phyloP scores from a whole-genome alignment of 92 coral and sea anemone genomes.

The Porites rus region DNA sequence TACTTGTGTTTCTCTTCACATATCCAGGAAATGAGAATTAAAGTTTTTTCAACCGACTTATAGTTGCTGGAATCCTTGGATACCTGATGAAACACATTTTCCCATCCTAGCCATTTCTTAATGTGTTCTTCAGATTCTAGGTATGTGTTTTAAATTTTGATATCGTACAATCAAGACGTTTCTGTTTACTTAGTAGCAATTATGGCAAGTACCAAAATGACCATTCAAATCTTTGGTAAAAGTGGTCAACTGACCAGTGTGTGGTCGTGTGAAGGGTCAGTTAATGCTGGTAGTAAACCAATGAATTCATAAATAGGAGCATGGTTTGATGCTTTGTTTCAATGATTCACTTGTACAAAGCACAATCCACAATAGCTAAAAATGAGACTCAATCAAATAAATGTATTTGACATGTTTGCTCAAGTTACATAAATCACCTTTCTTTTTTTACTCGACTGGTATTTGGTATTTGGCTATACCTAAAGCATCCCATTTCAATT shows the following conservation, averaged over 20 bases:
- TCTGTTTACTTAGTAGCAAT: background rate
- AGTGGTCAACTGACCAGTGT: background rate
- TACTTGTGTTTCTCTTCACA: no score
- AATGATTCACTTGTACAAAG: background rate
- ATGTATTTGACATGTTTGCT: no score
- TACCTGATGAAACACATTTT: background rate
- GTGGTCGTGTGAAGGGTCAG: background rate
- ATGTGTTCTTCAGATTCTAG: slow-evolving; percentile 1
- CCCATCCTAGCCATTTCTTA: background rate
- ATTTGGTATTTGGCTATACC: background rate
- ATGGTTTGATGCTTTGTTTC: background rate
- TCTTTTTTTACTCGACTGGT: background rate
- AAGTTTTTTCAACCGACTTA: no score
- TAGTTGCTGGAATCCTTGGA: background rate
- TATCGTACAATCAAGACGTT: background rate
- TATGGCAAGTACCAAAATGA: background rate
- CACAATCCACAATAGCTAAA: background rate
- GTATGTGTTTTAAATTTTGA: background rate
- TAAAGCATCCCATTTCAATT: background rate
- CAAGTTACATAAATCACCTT: background rate
- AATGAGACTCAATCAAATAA: background rate
- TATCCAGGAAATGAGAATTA: no score
- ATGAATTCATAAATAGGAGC: background rate
- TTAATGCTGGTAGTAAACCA: background rate
- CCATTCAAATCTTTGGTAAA: background rate